These are phyloP conservation scores for Tetrao urogallus DNA, from an alignment of 2,113 vertebrate species.

Conservation along the genomic window DNA sequence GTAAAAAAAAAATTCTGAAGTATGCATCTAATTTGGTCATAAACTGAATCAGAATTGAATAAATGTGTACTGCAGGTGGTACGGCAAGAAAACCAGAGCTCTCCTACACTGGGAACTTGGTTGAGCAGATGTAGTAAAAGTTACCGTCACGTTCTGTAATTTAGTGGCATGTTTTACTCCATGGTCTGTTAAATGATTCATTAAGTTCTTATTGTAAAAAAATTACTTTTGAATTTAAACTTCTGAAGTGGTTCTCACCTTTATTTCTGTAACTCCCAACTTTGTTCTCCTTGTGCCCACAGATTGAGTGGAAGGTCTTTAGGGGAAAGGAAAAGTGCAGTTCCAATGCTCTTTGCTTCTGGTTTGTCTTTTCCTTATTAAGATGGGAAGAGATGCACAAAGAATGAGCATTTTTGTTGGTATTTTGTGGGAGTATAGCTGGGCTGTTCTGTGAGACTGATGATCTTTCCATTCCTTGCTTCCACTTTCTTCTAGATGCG, in stretches of 20 bases:
- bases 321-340: neutral
- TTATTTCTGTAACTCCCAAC: neutral
- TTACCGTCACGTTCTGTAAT: neutral
- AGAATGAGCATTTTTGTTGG: neutral
- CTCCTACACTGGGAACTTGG: neutral
- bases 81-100: neutral
- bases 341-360: neutral
- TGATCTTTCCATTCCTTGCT: neutral
- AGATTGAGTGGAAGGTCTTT: neutral
- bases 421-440: neutral
- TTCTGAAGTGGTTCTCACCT: neutral
- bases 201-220: neutral
- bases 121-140: neutral
- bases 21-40: constrained; percentile 36
- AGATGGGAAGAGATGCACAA: neutral
- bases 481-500: neutral
- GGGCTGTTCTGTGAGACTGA: fast-evolving
- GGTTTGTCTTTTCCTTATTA: neutral
- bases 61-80: neutral
- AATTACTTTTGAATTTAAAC: neutral
- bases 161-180: neutral
- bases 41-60: neutral
- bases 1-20: constrained; percentile 65
- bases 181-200: neutral
- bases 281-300: fast-evolving